phyloP scores from a whole-genome alignment of 2,888 invertebrate genomes.

The Platycnemis pennipes region DNA sequence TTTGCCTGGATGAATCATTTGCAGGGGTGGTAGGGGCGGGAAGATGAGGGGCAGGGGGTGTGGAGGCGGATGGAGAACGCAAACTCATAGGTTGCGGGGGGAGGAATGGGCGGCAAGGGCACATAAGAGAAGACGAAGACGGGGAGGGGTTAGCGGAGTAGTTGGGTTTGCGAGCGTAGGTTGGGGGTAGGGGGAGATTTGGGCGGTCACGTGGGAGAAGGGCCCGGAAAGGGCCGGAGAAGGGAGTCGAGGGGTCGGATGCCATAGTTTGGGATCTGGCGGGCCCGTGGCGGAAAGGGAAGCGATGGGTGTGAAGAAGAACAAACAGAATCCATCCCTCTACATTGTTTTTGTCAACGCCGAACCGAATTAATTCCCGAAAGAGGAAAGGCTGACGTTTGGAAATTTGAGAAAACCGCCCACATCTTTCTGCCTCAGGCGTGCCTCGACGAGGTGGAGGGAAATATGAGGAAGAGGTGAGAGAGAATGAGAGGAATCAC shows the following conservation, averaged over 20 bases:
- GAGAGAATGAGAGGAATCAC: neutral
- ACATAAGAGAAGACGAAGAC: neutral
- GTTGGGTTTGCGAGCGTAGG: neutral
- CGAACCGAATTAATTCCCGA: conserved; percentile 19
- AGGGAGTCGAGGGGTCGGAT: neutral
- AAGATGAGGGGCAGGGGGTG: neutral
- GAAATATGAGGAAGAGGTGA: neutral
- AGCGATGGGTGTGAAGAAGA: conserved; percentile 1
- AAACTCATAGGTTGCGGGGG: neutral
- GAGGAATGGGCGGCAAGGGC: neutral
- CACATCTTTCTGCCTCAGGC: too few relatives aligned
- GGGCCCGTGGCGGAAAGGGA: neutral
- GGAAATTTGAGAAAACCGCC: neutral
- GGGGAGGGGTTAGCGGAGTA: neutral
- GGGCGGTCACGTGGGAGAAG: neutral
- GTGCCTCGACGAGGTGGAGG: neutral
- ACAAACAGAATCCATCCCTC: conserved; percentile 18
- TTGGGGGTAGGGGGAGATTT: neutral
- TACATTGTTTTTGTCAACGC: conserved; percentile 30
- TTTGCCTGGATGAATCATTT: conserved; percentile 31
- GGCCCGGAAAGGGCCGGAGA: too few relatives aligned
- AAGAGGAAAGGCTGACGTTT: neutral
- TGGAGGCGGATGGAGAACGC: neutral
- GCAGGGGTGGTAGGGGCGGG: neutral
- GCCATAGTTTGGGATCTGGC: neutral